phyloP scores from a whole-genome alignment of 2,797 vertebrate genomes.

The Periophthalmus magnuspinnatus region DNA sequence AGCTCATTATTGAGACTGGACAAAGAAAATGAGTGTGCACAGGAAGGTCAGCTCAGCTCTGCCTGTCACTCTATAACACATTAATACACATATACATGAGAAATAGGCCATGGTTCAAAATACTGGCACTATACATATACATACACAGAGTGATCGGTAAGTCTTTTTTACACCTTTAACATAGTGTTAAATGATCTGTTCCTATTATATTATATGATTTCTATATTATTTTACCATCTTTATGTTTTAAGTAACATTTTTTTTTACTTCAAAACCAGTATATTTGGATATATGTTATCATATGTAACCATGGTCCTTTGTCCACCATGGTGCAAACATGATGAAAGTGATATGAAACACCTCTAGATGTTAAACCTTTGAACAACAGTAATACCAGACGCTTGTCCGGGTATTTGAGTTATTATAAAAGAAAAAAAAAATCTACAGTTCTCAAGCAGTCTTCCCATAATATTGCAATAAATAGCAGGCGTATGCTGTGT shows the following conservation, averaged over 20 bases:
- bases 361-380: not conserved
- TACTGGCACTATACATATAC: not conserved
- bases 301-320: not conserved
- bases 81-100: constrained; percentile 13
- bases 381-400: not conserved
- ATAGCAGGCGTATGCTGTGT: not conserved
- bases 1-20: constrained; percentile 33
- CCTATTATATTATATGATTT: no score
- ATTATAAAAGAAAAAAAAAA: not conserved
- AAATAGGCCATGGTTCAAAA: constrained; percentile 25
- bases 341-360: not conserved
- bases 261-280: no score
- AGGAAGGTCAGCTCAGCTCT: constrained; percentile 34
- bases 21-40: constrained; percentile 36
- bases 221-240: no score
- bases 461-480: not conserved
- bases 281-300: no score
- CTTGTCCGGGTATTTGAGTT: not conserved
- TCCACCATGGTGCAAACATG: no score
- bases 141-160: not conserved
- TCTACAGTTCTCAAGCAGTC: not conserved
- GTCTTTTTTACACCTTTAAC: not conserved
- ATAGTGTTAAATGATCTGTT: not conserved
- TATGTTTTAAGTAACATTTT: no score
- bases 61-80: constrained; percentile 19